These are phyloP conservation scores for Amphiura filiformis DNA, from an alignment of 35 echinoderm and acorn worm genomes.

Conservation along the genomic window DNA sequence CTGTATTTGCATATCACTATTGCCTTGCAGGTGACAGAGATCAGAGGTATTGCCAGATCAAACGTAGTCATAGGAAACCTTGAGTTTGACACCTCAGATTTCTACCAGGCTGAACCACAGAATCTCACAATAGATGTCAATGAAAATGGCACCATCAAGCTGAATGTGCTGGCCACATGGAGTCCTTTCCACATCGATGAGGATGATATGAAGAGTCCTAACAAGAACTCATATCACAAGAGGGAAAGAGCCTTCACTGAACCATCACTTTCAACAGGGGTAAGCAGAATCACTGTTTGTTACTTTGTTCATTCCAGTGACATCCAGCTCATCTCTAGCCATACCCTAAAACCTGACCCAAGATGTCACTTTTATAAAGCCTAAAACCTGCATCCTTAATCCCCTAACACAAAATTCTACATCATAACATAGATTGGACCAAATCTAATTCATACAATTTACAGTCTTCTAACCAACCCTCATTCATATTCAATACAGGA, in stretches of 20 bases:
- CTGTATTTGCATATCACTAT: neutral
- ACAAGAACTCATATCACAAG: slow-evolving; percentile 79
- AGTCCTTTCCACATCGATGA: slow-evolving; percentile 93
- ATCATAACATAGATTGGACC: too few species aligned
- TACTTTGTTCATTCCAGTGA: too few species aligned
- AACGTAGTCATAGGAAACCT: slow-evolving; percentile 89
- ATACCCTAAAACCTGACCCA: too few species aligned
- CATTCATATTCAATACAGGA: too few species aligned
- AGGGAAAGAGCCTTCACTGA: slow-evolving; percentile 85
- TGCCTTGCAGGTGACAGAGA: slow-evolving; percentile 78
- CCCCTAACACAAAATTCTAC: too few species aligned
- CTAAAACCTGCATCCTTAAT: too few species aligned
- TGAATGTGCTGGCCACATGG: slow-evolving; percentile 62
- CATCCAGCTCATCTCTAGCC: too few species aligned
- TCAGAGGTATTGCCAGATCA: slow-evolving; percentile 82
- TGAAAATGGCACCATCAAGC: slow-evolving; percentile 90
- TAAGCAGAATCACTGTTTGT: too few species aligned
- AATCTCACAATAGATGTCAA: slow-evolving; percentile 91
- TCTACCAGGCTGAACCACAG: slow-evolving; percentile 92
- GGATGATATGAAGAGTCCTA: slow-evolving; percentile 65
- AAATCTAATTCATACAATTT: too few species aligned
- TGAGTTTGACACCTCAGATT: slow-evolving; percentile 94
- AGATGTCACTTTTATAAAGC: too few species aligned
- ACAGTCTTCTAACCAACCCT: too few species aligned
- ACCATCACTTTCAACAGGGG: slow-evolving; percentile 28